phyloP scores from a whole-genome alignment of 2,113 vertebrate genomes.

The Scomber japonicus region DNA sequence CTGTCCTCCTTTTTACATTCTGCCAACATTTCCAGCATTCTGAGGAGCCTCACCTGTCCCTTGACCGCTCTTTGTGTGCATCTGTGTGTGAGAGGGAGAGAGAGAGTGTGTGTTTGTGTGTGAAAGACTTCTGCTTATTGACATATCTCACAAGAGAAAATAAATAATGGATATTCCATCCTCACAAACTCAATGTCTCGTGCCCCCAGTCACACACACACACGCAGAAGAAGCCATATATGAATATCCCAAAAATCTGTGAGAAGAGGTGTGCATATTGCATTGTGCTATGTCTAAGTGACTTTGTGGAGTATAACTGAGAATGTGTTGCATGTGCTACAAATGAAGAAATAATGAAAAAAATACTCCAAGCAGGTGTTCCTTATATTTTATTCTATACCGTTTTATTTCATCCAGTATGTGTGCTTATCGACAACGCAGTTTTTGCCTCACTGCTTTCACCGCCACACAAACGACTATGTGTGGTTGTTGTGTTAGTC shows the following conservation, averaged over 20 bases:
- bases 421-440: conserved; percentile 84
- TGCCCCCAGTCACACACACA: not conserved
- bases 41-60: conserved; percentile 77
- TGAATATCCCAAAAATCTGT: no score
- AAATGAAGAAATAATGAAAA: conserved; percentile 8
- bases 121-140: conserved; percentile 7
- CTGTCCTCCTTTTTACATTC: conserved; percentile 80
- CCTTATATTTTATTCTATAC: conserved; percentile 84
- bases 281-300: not conserved
- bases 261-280: conserved; percentile 3
- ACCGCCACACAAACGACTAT: conserved; percentile 45
- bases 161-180: not conserved
- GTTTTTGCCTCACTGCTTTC: conserved; percentile 56
- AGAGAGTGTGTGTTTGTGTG: conserved; percentile 6
- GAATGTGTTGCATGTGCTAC: conserved; percentile 6
- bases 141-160: no score
- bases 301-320: conserved; percentile 10
- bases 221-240: not conserved
- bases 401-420: conserved; percentile 82
- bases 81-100: conserved; percentile 6
- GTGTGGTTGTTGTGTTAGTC: conserved; percentile 33
- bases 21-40: conserved; percentile 74
- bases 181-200: not conserved
- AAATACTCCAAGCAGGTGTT: conserved; percentile 57
- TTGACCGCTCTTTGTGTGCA: conserved; percentile 55